Conservation (phyloP, 2,888 invertebrate genomes). For the Alloscopus bannaensis region DNA sequence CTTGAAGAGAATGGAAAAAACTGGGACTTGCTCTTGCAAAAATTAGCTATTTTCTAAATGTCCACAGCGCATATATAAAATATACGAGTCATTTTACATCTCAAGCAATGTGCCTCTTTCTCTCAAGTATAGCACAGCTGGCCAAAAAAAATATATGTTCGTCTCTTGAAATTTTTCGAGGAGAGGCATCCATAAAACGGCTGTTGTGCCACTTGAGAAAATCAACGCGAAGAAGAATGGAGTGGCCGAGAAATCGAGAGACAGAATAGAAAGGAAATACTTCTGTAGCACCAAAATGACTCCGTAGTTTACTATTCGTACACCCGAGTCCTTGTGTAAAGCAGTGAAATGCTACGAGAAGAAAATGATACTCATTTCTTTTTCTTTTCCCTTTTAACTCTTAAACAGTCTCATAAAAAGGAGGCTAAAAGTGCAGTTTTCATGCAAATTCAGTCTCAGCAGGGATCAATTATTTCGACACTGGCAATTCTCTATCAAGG, state of each 20-base stretch:
- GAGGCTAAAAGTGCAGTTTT: conserved; percentile 67
- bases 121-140: too few species aligned
- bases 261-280: conserved; percentile 27
- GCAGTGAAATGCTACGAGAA: conserved; percentile 23
- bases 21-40: too few species aligned
- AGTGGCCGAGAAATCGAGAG: conserved; percentile 24
- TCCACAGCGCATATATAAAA: background rate
- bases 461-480: conserved; percentile 70
- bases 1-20: too few species aligned
- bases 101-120: too few species aligned
- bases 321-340: too few species aligned
- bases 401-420: conserved; percentile 69
- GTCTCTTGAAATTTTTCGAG: too few species aligned
- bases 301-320: background rate
- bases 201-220: conserved; percentile 24
- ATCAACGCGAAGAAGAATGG: conserved; percentile 24
- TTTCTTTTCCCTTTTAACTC: conserved; percentile 63
- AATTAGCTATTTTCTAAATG: too few species aligned
- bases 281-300: background rate
- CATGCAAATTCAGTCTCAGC: conserved; percentile 68
- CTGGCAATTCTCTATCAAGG: conserved; percentile 56
- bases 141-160: too few species aligned
- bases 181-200: conserved; percentile 2
- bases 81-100: too few species aligned
- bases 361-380: conserved; percentile 53